These are phyloP conservation scores for Hestina assimilis DNA, from an alignment of 1,140 invertebrate species.

Conservation along the genomic window DNA sequence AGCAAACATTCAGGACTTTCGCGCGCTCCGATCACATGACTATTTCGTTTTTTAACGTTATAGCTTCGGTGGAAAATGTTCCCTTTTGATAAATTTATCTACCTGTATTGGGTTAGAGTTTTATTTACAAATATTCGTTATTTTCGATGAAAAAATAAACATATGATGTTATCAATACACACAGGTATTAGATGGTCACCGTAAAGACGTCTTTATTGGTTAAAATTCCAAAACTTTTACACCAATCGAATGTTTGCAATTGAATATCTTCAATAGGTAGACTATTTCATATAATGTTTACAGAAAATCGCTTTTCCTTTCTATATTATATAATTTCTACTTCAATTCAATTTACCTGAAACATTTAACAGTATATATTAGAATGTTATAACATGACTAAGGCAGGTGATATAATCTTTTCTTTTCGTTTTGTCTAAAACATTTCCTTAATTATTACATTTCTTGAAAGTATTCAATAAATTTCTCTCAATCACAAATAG, in stretches of 20 bases:
- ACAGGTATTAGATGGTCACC: too few species aligned
- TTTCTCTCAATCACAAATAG: background rate
- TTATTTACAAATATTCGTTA: too few species aligned
- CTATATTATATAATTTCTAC: too few species aligned
- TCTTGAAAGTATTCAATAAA: background rate
- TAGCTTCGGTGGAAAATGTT: background rate
- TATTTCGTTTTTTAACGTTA: background rate
- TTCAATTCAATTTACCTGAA: background rate
- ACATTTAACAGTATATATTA: too few species aligned
- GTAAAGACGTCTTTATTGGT: constrained; percentile 1
- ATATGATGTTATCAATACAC: too few species aligned
- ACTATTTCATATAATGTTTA: background rate
- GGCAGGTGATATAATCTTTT: background rate
- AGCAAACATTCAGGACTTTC: constrained; percentile 1
- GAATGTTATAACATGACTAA: too few species aligned
- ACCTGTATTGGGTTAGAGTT: too few species aligned
- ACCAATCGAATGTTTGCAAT: background rate
- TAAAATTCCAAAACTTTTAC: background rate
- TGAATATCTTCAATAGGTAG: background rate
- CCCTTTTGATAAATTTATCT: background rate
- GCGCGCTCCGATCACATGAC: background rate
- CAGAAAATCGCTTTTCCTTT: background rate
- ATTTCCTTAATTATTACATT: background rate
- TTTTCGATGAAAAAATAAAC: too few species aligned
- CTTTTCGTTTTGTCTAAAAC: background rate